These are phyloP conservation scores for Orchestia grillus DNA, from an alignment of 1,140 invertebrate genomes.

Conservation along the genomic window DNA sequence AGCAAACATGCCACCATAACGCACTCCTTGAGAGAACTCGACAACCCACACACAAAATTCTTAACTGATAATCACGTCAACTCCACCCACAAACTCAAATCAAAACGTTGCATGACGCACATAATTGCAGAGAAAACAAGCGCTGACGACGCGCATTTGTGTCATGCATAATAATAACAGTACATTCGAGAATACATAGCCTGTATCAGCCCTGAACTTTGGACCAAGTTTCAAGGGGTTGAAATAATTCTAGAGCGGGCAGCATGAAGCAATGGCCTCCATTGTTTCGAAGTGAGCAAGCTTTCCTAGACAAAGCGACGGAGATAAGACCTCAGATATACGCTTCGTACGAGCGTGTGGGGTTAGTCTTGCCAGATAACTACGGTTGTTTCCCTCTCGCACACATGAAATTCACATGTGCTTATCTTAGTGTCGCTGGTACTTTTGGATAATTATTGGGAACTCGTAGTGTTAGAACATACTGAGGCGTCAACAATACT, in stretches of 20 bases:
- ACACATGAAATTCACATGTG: not conserved
- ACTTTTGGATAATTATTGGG: not conserved
- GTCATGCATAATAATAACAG: not conserved
- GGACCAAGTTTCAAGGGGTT: not conserved
- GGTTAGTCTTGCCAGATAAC: not conserved
- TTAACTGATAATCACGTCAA: not conserved
- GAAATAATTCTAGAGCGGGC: slow-evolving; percentile 14
- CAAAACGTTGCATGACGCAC: not conserved
- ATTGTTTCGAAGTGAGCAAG: not conserved
- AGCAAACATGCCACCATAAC: too few species aligned
- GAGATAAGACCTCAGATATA: slow-evolving; percentile 14
- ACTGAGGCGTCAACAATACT: not conserved
- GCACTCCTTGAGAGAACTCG: too few species aligned
- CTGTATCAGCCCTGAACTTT: slow-evolving; percentile 32
- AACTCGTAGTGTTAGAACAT: not conserved
- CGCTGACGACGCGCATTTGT: not conserved
- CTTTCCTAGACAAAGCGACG: not conserved
- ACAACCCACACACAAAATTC: too few species aligned
- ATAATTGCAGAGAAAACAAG: not conserved
- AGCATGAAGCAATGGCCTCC: slow-evolving; percentile 4
- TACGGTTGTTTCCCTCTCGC: not conserved
- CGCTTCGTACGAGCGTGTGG: not conserved
- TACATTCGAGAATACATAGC: not conserved
- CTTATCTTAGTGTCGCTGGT: not conserved
- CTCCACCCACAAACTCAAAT: not conserved